Base-by-base conservation (phyloP, 53 echinoderm and acorn worm genomes). In the Antedon mediterranea region DNA sequence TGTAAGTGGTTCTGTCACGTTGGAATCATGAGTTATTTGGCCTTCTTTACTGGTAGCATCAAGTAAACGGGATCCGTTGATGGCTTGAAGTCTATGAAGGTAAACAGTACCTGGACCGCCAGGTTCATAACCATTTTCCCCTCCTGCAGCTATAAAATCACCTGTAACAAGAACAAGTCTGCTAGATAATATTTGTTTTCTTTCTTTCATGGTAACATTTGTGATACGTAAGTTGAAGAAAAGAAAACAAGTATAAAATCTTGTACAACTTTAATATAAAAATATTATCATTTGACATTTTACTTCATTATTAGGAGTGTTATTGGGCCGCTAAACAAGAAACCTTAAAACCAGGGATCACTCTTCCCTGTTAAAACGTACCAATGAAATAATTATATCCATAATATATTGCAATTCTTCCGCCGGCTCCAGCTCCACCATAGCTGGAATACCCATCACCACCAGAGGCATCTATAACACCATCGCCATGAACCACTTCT, bases 401-500 rank as follows among this genome's bases (percentile, higher is more conserved):
- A 82, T 93, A 93, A 76, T 90, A 93, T 57, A 93, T 76, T 0
- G 93, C 93, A 44, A 90, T 79, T 57, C 86, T 87, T 11, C 93
- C 93, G 18, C 93, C 93, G 43, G 92, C 92, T 28, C 89, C 93
- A 29, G 90, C 93, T 43, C 93, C 93, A 0, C 93, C 93, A 72
- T 79, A 75, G 14, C 77, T 79, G 9, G 79, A 33, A 42, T 84
- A 82, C 14, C 93, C 93, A 27, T 71, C 80, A 71, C 93, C 93
- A n/a, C 93, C 93, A 28, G 80, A 81, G 3, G 84, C 79, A 71
- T 84, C 84, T n/a, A 93, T 79, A 23, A 74, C 32, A 4, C 93
- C 93, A 75, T 93, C 93, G 20, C 93, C 93, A 75, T 90, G 88
- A 28, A 93, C 43, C 26, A 78, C 73, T 77, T 85, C 86, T 30